Base-by-base conservation (phyloP, 2,888 invertebrate genomes). In the Lithodes maja region DNA sequence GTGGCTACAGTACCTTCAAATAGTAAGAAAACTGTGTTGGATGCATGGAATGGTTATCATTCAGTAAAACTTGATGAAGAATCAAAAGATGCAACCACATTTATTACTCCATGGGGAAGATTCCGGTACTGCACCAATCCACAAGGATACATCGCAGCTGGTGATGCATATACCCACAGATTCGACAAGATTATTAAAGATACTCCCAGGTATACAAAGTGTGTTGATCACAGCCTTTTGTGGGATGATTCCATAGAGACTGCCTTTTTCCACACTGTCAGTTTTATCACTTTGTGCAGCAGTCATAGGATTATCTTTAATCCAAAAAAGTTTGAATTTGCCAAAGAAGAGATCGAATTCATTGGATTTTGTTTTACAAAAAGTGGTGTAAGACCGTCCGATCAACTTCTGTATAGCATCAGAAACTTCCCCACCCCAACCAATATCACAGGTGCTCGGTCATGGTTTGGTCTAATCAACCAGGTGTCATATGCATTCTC, bases 381-480 rank as follows among this genome's bases (percentile, higher is more conserved):
- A 71, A 7, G 3, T n/a, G 71, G 71, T 71, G 71, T 7, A n/a
- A 71, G n/a, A n/a, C 71, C 71, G n/a, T n/a, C n/a, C n/a, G n/a
- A n/a, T n/a, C n/a, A n/a, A n/a, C n/a, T n/a, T n/a, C n/a, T n/a
- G n/a, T n/a, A n/a, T n/a, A n/a, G n/a, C n/a, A n/a, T n/a, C n/a
- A n/a, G n/a, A n/a, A n/a, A n/a, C n/a, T n/a, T n/a, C n/a, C n/a
- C n/a, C n/a, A n/a, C n/a, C n/a, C n/a, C n/a, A n/a, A n/a, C n/a
- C n/a, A n/a, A n/a, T n/a, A n/a, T n/a, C n/a, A n/a, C 87, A 2
- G 87, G 77, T 12, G 49, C 83, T 17, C 53, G 87, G n/a, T 77
- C 55, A 5, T 87, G 82, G 71, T 75, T 87, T 61, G 83, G 87
- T 3, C 61, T 87, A 15, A 12, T 87, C n/a, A 87, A 87, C 69